Base-by-base conservation (phyloP, 2,888 invertebrate genomes). In the Drepana falcataria region DNA sequence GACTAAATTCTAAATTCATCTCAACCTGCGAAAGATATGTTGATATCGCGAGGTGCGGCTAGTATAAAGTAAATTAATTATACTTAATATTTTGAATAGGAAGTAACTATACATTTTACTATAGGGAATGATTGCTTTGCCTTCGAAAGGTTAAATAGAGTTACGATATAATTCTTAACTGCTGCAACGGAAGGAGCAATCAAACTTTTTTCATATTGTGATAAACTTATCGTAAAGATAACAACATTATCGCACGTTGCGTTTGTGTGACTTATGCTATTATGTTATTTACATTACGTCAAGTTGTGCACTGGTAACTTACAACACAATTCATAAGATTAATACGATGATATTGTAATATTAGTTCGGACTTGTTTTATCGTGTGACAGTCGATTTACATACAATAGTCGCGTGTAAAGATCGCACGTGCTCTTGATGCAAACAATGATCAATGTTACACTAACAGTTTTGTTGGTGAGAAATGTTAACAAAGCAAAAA, bases 381-480 rank as follows among this genome's bases (percentile, higher is more conserved):
- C 75, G 80, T 79, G 77, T 59, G 79, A 82, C 69, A 75, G 55
- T 55, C 60, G 70, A 85, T 89, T 88, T 78, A 68, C 86, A 88
- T 83, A 88, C 89, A 89, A 89, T 89, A 71, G 78, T 63, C 56
- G 62, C 63, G 77, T 70, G 74, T 78, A 79, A 75, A 74, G 78
- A 81, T 79, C 78, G 85, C 87, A 81, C 87, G 87, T 86, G 89
- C 84, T 79, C 78, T 75, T 74, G 76, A 77, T 82, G 73, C 68
- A 69, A 83, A 83, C 83, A 86, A 85, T 83, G 78, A 78, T 81
- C 77, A 79, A 81, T 85, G 85, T 85, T 84, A 75, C 71, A 71
- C 69, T 71, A 70, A 68, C 72, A 68, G 69, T 6, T 65, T 65
- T 58, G 63, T 68, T 68, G 59, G 64, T 63, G 53, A 57, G 66